These are phyloP conservation scores for Phaedon cochleariae DNA, from an alignment of 2,888 invertebrate species.

Conservation along the genomic window DNA sequence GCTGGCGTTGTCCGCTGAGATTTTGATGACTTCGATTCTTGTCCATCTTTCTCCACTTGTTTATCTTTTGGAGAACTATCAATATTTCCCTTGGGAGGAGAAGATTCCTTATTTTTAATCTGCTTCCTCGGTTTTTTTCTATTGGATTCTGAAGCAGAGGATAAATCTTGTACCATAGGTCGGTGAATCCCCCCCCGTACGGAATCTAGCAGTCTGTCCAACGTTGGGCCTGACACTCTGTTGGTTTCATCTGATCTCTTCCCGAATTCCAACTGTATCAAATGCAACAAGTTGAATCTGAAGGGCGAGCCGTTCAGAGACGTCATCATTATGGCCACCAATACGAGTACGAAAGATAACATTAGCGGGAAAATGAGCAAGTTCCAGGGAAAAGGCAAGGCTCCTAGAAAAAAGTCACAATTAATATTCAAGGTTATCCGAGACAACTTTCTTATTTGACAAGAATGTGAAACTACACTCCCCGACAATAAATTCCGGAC, in stretches of 20 bases:
- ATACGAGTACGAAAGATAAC: conserved; percentile 34
- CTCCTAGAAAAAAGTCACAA: conserved; percentile 22
- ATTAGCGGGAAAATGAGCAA: conserved; percentile 44
- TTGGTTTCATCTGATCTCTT: conserved; percentile 1
- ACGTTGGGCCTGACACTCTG: conserved; percentile 13
- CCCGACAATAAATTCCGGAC: too few species aligned
- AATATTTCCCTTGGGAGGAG: neutral
- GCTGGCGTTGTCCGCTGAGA: neutral
- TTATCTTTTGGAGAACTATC: neutral
- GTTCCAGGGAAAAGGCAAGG: conserved; percentile 43
- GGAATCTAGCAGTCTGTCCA: conserved; percentile 31
- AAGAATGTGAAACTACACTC: too few species aligned
- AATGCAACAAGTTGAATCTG: conserved; percentile 42
- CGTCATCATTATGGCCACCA: conserved; percentile 31
- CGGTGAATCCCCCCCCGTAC: conserved; percentile 24
- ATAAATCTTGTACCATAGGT: conserved; percentile 25
- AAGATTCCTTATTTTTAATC: neutral
- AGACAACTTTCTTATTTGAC: too few species aligned
- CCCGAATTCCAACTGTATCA: conserved; percentile 44
- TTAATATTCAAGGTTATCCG: neutral
- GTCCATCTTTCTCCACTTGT: neutral
- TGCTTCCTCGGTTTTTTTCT: neutral
- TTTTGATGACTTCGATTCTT: neutral
- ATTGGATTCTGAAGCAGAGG: conserved; percentile 3
- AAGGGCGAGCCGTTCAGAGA: conserved; percentile 32